Evolutionary conservation across 2,797 vertebrate genomes (phyloP).

Genomic region (Nasua narica): DNA sequence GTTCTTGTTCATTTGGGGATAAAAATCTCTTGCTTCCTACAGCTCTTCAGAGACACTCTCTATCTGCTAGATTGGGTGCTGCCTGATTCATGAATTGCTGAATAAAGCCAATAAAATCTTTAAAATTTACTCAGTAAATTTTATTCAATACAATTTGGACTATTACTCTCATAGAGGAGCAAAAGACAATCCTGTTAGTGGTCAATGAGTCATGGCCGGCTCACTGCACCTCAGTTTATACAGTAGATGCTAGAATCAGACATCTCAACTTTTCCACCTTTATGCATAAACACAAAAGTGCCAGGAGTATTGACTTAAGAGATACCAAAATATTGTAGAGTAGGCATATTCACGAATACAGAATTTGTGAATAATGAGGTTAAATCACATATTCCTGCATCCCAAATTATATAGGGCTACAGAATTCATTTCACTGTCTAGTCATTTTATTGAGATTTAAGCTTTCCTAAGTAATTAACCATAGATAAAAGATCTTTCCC

Average conservation of each 20-base stretch:
- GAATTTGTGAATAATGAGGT: not conserved
- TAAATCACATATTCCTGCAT: not conserved
- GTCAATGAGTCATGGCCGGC: rapidly evolving
- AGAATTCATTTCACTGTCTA: not conserved
- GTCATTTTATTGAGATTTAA: not conserved
- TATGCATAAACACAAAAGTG: not conserved
- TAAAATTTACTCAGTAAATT: not conserved
- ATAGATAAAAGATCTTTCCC: not conserved
- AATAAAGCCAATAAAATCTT: not conserved
- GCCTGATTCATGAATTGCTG: not conserved
- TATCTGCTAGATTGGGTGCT: not conserved
- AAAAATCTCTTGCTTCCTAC: not conserved
- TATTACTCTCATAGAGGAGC: not conserved
- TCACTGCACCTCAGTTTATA: not conserved
- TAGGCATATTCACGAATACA: not conserved
- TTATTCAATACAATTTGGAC: not conserved
- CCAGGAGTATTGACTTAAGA: not conserved
- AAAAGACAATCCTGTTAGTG: not conserved
- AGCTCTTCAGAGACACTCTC: not conserved
- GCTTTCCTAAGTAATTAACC: not conserved
- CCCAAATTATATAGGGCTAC: not conserved
- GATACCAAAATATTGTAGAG: not conserved
- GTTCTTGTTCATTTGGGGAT: not conserved
- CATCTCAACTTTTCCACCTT: not conserved
- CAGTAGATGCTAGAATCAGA: too few species aligned